These are phyloP conservation scores for Budorcas taxicolor DNA, from an alignment of 2,113 vertebrate genomes.

Conservation along the genomic window DNA sequence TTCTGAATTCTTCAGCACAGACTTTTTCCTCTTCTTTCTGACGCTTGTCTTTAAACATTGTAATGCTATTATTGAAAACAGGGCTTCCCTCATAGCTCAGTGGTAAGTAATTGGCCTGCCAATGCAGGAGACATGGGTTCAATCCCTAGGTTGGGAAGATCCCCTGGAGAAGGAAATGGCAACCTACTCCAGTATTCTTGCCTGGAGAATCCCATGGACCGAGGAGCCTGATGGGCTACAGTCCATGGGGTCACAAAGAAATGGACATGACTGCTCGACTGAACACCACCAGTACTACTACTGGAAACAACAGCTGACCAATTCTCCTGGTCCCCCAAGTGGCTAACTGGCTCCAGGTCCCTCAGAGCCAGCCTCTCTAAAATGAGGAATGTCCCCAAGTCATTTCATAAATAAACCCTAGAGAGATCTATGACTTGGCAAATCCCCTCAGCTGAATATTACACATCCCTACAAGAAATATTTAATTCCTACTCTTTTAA, in stretches of 20 bases:
- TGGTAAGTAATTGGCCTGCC: background rate
- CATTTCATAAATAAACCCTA: background rate
- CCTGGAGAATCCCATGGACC: background rate
- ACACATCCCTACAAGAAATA: background rate
- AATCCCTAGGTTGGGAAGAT: background rate
- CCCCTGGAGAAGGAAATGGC: background rate
- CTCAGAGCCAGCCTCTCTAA: background rate
- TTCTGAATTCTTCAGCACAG: background rate
- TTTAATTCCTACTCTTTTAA: background rate
- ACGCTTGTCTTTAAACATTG: background rate
- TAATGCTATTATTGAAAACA: background rate
- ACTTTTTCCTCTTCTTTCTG: background rate
- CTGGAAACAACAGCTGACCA: background rate
- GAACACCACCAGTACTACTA: background rate
- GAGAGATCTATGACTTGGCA: background rate
- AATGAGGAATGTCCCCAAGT: background rate
- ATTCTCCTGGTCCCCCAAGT: background rate
- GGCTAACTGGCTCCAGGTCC: background rate
- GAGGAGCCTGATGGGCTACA: background rate
- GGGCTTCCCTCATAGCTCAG: background rate
- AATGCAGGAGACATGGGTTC: background rate
- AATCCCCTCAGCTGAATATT: background rate
- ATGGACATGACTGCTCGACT: fast-evolving
- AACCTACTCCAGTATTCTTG: background rate
- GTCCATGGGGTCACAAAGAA: background rate